Evolutionary conservation across 2,797 vertebrate genomes (phyloP), one percentile per base, ranked within the genome.

Genomic region (Danio albolineatus): DNA sequence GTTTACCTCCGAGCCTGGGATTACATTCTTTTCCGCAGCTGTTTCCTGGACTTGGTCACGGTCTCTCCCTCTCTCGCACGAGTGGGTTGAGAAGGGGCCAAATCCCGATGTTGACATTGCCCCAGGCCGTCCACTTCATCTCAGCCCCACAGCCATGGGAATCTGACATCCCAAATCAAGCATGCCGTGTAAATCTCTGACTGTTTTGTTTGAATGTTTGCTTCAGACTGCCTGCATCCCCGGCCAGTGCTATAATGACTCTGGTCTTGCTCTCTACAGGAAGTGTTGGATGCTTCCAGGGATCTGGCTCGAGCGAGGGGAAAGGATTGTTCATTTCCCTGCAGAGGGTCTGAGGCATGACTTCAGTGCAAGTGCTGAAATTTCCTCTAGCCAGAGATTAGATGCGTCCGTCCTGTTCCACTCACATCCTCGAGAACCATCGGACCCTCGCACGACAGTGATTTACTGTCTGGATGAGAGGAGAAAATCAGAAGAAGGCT

Each of bases 381-480:
- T 73, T 62, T 62, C 44, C 46, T 56, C 48, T 41, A 56, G 57
- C 53, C 53, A 10, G 17, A 28, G 70, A 41, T 59, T 59, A 59
- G 48, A 48, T 39, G 49, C 66, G 44, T 57, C 54, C 70, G 70
- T 70, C 67, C 36, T 28, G 7, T 59, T 57, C 21, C 9, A n/a
- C 39, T 59, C 54, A 73, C 53, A 57, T 59, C 53, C 17, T 46
- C 28, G 64, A 49, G 19, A 73, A 57, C 12, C 67, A 13, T 44
- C 48, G 2, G 38, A 43, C 69, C 41, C 39, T 21, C 54, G 28
- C 9, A 21, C 6, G 48, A 49, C 19, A 41, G 36, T 92, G 91
- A 93, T 93, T 93, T 90, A 92, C 28, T 28, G 28, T 28, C 28
- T 91, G 83, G 79, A 76, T 36, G 43, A 78, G 83, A 57, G 76